Evolutionary conservation across 2,888 invertebrate species (phyloP).

Genomic region (Aphodius granarius): DNA sequence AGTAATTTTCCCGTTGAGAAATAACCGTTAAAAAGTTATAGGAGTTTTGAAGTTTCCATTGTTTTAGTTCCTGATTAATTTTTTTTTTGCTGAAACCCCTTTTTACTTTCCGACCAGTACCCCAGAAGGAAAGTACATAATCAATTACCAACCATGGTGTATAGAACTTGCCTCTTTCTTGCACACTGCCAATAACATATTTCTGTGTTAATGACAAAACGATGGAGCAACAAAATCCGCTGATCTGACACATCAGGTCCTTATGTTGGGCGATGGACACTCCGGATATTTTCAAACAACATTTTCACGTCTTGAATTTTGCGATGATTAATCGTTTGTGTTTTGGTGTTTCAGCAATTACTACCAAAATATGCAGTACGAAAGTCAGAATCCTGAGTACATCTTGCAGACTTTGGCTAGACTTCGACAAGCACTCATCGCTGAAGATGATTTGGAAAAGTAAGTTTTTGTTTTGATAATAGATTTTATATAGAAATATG

Average conservation of each 20-base stretch:
- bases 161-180: too few species aligned
- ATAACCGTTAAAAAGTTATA: neutral
- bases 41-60: neutral
- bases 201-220: too few species aligned
- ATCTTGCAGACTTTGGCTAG: conserved; percentile 76
- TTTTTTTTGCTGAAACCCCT: neutral
- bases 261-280: too few species aligned
- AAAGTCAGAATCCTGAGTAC: conserved; percentile 77
- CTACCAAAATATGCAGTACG: conserved; percentile 52
- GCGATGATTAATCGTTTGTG: neutral
- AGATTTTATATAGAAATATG: neutral
- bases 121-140: too few species aligned
- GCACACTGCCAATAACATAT: too few species aligned
- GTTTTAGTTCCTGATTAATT: neutral
- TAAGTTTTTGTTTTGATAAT: conserved; percentile 53
- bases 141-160: too few species aligned
- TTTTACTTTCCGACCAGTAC: too few species aligned
- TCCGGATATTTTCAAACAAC: too few species aligned
- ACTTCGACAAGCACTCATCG: conserved; percentile 74
- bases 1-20: neutral
- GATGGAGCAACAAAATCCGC: too few species aligned
- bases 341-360: conserved; percentile 42
- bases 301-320: neutral
- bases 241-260: too few species aligned
- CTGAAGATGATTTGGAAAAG: conserved; percentile 81